phyloP scores from a whole-genome alignment of 2,888 invertebrate genomes.

The Teinopalpus imperialis region DNA sequence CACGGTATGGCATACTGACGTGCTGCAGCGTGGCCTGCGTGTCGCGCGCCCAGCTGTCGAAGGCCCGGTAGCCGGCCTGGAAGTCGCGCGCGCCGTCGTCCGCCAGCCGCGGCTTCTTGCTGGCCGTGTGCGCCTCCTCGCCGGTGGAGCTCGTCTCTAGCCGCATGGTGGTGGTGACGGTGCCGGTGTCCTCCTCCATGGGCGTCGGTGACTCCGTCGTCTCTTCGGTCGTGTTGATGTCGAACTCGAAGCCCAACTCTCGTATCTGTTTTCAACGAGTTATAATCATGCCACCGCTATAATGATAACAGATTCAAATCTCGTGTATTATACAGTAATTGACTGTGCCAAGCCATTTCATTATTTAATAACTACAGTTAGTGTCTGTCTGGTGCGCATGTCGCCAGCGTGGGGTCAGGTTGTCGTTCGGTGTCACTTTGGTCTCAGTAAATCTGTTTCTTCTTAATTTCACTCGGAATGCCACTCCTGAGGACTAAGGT shows the following conservation, averaged over 20 bases:
- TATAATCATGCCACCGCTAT: too few relatives aligned
- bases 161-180: slow-evolving; percentile 49
- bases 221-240: slow-evolving; percentile 48
- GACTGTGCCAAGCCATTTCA: too few relatives aligned
- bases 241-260: slow-evolving; percentile 82
- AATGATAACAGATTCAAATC: too few relatives aligned
- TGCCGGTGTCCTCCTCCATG: slow-evolving; percentile 50
- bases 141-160: slow-evolving; percentile 29
- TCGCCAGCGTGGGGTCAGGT: too few relatives aligned
- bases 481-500: too few relatives aligned
- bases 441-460: too few relatives aligned
- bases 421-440: too few relatives aligned
- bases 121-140: slow-evolving; percentile 30
- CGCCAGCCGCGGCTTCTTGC: slow-evolving; percentile 60
- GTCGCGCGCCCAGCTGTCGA: slow-evolving; percentile 62
- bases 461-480: too few relatives aligned
- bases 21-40: slow-evolving; percentile 57
- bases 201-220: slow-evolving; percentile 39
- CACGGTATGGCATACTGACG: slow-evolving; percentile 36
- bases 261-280: slow-evolving; percentile 82
- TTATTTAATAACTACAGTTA: too few relatives aligned
- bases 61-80: slow-evolving; percentile 72
- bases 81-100: slow-evolving; percentile 56
- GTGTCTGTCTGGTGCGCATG: too few relatives aligned
- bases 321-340: too few relatives aligned